Base-by-base conservation (phyloP, 2,888 invertebrate genomes). In the Platycnemis pennipes region DNA sequence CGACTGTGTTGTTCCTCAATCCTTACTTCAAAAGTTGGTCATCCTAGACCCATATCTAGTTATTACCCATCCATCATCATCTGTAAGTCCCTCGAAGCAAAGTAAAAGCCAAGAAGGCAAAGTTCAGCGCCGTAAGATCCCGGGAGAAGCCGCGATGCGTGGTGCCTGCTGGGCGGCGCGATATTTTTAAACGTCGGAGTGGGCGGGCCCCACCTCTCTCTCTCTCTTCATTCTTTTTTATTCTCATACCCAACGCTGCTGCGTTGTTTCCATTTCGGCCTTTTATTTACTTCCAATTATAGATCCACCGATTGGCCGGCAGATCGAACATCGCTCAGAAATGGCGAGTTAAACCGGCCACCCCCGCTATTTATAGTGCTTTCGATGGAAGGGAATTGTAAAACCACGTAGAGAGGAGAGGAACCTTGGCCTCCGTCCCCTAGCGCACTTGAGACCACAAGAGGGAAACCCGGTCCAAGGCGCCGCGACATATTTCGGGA, bases 241-340 rank as follows among this genome's bases (percentile, higher is more conserved):
- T 37, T 16, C 37, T 11, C 37, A 37, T 37, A 13, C 31, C 37
- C 37, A 37, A 13, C 77, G 37, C 31, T 13, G 37, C 77, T 63
- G 77, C 77, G 77, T 37, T 77, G 77, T 77, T 77, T 77, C 77
- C 77, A 77, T 77, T 77, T 77, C 77, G 77, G 37, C 77, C 77
- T 26, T 37, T 37, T 77, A 77, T 77, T 77, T 77, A 77, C 77
- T 77, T 77, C 77, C 77, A 77, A 77, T 77, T 77, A 77, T 77
- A 77, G 77, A 77, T 77, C 77, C 37, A 37, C 31, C 77, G 37
- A 77, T 11, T 37, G 31, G 37, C n/a, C 77, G 37, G 77, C 37
- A 8, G 77, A 77, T 77, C 77, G 77, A 77, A 31, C 77, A 77
- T 77, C 77, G 37, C 77, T 77, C 77, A 77, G 77, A 37, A 77